Base-by-base conservation (phyloP, 2,113 vertebrate species). In the Paramisgurnus dabryanus region DNA sequence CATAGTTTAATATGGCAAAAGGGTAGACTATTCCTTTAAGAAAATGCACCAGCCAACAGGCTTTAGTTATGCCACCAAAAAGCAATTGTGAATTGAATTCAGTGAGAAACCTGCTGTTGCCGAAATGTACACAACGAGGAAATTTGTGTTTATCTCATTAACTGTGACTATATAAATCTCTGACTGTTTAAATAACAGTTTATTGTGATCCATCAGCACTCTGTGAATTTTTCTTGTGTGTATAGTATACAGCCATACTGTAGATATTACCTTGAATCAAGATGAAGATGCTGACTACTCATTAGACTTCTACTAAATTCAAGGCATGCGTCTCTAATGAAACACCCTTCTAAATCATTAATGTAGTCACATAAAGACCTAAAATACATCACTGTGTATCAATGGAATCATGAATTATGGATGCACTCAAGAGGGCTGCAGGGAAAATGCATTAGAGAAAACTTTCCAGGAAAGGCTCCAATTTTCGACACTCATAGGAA, bases 291-390 rank as follows among this genome's bases (percentile, higher is more conserved):
- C 70, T n/a, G 18, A 75, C 40, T 18, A 63, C 18, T 6, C 22
- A 75, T 67, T 67, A 67, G 70, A n/a, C 71, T 18, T 58, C 13
- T 57, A 60, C 10, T 17, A 53, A 74, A 40, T 60, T 65, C 41
- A 18, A 57, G 18, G 41, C 40, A 67, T 67, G 49, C 8, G 63
- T 81, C 63, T 53, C 63, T 78, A 81, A 73, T 80, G 68, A 74
- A 81, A 84, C 58, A 61, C 49, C 27, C 73, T 40, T 76, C 71
- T 81, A 68, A 84, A 78, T 78, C 80, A 64, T 75, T 75, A 22
- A 75, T 64, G 67, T 3, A 73, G 47, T 55, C 79, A 73, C 60
- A 78, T 66, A 83, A 76, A 80, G 60, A 70, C 55, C 53, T 73
- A 57, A 83, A 83, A 77, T n/a, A 72, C 61, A 67, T 76, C 73